Conservation (phyloP, 1,140 invertebrate genomes). For the Dendrolimus kikuchii region DNA sequence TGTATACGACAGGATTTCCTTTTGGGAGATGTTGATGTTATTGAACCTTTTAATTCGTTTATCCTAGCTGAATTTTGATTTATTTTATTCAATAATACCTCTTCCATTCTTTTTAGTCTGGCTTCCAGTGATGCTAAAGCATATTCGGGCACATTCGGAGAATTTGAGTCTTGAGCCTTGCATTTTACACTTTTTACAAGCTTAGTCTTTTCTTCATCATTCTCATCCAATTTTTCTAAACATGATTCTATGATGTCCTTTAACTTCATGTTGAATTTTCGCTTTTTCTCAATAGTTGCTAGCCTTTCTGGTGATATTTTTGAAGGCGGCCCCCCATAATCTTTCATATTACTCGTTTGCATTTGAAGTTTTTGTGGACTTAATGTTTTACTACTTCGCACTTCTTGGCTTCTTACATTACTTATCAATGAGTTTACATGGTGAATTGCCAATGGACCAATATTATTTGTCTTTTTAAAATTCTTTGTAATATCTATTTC, state of each 20-base stretch:
- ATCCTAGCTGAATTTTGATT: constrained; percentile 52
- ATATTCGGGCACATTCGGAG: constrained; percentile 28
- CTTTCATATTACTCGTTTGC: no score
- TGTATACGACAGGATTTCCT: constrained; percentile 26
- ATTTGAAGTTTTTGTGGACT: no score
- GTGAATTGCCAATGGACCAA: no score
- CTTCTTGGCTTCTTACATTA: no score
- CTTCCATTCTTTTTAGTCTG: constrained; percentile 52
- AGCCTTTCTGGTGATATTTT: constrained; percentile 31
- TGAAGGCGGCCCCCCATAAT: no score
- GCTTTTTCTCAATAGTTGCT: constrained; percentile 50
- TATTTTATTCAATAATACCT: constrained; percentile 46
- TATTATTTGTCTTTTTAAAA: no score
- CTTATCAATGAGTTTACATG: no score
- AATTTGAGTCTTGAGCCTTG: constrained; percentile 16
- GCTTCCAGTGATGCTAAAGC: constrained; percentile 43
- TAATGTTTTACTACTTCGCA: no score
- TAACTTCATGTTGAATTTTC: constrained; percentile 58
- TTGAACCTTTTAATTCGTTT: constrained; percentile 31
- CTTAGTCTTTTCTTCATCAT: constrained; percentile 6
- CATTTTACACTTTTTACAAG: constrained; percentile 10
- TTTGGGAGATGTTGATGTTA: constrained; percentile 10
- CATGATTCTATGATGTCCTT: constrained; percentile 45
- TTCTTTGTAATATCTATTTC: no score
- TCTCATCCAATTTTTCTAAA: constrained; percentile 30